These are phyloP conservation scores for Myioborus melanocephalus DNA, from an alignment of 2,797 vertebrate genomes.

Conservation along the genomic window DNA sequence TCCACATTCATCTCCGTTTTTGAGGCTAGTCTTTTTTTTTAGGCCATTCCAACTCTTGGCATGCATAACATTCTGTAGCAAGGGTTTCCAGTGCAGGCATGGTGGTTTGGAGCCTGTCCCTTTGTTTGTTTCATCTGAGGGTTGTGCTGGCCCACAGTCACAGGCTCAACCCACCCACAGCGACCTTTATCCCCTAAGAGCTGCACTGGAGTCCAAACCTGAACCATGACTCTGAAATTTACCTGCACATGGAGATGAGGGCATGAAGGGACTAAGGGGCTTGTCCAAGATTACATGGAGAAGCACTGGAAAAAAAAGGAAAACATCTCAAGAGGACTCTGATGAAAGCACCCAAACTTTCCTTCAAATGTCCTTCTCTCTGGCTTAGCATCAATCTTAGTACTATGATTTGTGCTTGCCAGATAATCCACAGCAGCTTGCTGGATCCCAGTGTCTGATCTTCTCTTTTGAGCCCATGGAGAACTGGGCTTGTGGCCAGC, in stretches of 20 bases:
- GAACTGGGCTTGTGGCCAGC: background rate
- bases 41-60: background rate
- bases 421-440: background rate
- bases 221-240: background rate
- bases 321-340: background rate
- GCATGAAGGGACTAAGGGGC: background rate
- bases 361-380: background rate
- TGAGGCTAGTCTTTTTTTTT: background rate
- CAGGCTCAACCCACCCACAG: background rate
- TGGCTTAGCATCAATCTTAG: background rate
- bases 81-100: background rate
- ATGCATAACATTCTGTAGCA: background rate
- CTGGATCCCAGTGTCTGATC: background rate
- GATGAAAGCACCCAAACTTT: background rate
- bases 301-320: background rate
- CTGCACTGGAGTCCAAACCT: background rate
- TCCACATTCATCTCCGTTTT: background rate
- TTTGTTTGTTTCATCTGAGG: background rate
- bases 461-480: background rate
- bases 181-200: background rate
- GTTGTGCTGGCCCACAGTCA: background rate
- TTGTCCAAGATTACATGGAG: background rate
- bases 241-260: background rate
- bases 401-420: background rate
- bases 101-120: background rate